Percentiles rank a stretch among this genome's conserved stretches.
Conservation (phyloP, 2,888 invertebrate genomes). For the Erpobdella octoculata region DNA sequence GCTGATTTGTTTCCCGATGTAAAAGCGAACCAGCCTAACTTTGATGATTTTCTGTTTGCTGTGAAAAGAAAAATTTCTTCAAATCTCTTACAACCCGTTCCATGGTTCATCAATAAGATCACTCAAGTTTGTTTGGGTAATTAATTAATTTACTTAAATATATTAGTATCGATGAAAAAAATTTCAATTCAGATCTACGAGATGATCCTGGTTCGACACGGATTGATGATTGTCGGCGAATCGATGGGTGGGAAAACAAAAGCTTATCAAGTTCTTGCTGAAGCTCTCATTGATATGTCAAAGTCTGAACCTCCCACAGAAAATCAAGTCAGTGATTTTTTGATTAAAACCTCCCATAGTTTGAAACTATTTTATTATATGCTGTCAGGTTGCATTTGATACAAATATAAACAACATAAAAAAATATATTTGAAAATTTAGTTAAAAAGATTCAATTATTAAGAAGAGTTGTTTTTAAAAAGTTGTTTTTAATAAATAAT, state of each 20-base stretch:
- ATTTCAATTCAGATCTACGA: slow-evolving; percentile 48
- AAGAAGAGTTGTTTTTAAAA: background rate
- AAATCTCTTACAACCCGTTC: slow-evolving; percentile 49
- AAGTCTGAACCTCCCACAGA: slow-evolving; percentile 9
- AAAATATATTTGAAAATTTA: background rate
- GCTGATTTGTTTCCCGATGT: slow-evolving; percentile 53
- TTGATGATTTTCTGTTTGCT: slow-evolving; percentile 50
- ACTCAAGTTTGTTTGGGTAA: slow-evolving; percentile 59
- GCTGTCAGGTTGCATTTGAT: background rate
- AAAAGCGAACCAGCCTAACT: slow-evolving; percentile 48
- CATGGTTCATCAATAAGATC: slow-evolving; percentile 53
- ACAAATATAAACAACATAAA: background rate
- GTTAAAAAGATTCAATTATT: background rate
- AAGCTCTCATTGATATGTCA: slow-evolving; percentile 47
- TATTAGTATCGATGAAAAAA: background rate
- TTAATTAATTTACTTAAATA: slow-evolving; percentile 7
- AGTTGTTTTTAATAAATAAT: background rate
- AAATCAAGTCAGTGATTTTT: background rate
- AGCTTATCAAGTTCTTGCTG: slow-evolving; percentile 52
- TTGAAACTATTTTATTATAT: background rate
- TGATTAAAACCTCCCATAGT: background rate
- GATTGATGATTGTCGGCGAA: slow-evolving; percentile 53
- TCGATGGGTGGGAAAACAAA: slow-evolving; percentile 53
- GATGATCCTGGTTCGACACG: slow-evolving; percentile 53
- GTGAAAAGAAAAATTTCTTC: slow-evolving; percentile 48